Percentiles rank a stretch among this genome's conserved stretches.
phyloP scores from a whole-genome alignment of 2,113 vertebrate genomes.

The Pontoporia blainvillei region DNA sequence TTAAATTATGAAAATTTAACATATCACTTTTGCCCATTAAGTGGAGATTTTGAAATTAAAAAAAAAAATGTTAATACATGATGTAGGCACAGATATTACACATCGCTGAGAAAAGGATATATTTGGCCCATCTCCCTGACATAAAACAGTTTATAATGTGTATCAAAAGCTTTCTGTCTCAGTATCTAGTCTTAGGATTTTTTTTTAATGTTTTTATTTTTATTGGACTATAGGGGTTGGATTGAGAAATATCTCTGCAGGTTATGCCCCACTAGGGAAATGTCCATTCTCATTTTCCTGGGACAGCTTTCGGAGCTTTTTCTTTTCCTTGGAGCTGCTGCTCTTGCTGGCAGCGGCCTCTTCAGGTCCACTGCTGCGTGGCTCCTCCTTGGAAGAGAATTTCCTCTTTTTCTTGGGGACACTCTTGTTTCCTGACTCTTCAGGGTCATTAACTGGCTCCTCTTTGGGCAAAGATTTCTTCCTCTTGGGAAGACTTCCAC shows the following conservation, averaged over 20 bases:
- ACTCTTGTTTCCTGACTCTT: not conserved
- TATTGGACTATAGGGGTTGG: not conserved
- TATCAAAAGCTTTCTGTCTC: not conserved
- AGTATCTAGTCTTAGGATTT: not conserved
- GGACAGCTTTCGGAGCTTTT: not conserved
- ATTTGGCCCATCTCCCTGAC: not conserved
- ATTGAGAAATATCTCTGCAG: not conserved
- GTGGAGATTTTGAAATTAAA: not conserved
- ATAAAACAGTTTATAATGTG: not conserved
- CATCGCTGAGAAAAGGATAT: not conserved
- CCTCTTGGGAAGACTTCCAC: not conserved
- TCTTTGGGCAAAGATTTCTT: not conserved
- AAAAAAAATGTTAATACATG: not conserved
- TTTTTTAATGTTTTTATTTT: not conserved
- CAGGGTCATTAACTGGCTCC: not conserved
- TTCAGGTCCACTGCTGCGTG: not conserved
- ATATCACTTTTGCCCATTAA: not conserved
- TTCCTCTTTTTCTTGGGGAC: not conserved
- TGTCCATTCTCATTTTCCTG: not conserved
- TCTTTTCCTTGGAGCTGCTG: not conserved
- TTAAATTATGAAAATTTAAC: not conserved
- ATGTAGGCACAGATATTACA: not conserved
- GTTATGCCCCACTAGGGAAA: not conserved
- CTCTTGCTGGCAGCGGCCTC: not conserved
- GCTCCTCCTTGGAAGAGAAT: not conserved